Evolutionary conservation across 2,888 invertebrate species (phyloP).

Genomic region (Rhopalosiphum nymphaeae): DNA sequence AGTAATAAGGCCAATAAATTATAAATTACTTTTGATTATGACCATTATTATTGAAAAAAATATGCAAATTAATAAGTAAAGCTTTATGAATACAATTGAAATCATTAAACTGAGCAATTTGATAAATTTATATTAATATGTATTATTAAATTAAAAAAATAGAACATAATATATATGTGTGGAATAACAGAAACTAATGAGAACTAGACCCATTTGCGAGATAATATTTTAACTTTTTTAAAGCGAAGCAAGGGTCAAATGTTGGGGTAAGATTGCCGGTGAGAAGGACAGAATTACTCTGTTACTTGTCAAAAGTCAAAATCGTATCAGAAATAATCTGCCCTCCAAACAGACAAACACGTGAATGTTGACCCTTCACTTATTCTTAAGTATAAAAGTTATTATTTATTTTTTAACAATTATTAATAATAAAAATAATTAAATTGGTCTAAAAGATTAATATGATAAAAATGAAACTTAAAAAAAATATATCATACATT

Average conservation of each 20-base stretch:
- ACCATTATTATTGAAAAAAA: background rate
- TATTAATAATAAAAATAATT: background rate
- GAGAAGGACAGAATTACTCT: slow-evolving; percentile 65
- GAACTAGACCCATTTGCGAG: background rate
- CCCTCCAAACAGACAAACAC: slow-evolving; percentile 62
- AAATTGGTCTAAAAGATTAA: slow-evolving; percentile 9
- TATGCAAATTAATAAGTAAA: background rate
- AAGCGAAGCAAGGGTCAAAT: slow-evolving; percentile 14
- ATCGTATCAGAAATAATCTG: slow-evolving; percentile 64
- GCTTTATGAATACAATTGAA: background rate
- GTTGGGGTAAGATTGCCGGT: slow-evolving; percentile 60
- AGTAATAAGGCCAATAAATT: background rate
- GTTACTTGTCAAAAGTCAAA: slow-evolving; percentile 61
- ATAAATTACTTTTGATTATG: background rate
- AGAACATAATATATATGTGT: background rate
- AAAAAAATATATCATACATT: background rate
- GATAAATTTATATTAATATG: background rate
- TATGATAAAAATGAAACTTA: background rate
- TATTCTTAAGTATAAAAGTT: background rate
- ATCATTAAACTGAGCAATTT: slow-evolving; percentile 32
- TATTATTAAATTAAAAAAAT: background rate
- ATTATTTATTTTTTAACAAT: background rate
- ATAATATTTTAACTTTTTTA: background rate
- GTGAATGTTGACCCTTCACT: slow-evolving; percentile 27
- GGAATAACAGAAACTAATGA: background rate